Evolutionary conservation across 1,140 invertebrate species (phyloP), one percentile per base, ranked within the genome.

Genomic region (Drosophila tropicalis): DNA sequence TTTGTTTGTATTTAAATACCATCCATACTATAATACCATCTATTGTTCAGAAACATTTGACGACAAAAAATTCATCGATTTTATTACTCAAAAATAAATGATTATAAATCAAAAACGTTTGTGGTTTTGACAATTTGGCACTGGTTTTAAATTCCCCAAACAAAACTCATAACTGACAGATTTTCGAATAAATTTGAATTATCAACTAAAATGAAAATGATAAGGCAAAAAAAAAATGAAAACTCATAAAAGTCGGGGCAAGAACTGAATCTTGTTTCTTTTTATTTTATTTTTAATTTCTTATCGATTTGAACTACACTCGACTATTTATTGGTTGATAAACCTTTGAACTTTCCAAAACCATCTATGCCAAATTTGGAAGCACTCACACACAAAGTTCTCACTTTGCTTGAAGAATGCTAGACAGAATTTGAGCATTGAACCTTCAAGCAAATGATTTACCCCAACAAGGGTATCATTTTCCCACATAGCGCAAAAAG

Each of bases 401-500:
- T 15, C 41, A 44, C 12, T 25, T 25, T 25, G 2, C 22, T 25
- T 25, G 22, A 56, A 68, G 47, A 56, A 68, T 58, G 17, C 19
- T 57, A 56, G 60, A 66, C 32, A 54, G 63, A 61, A 60, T 65
- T 51, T 36, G 29, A 63, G 41, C 12, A n/a, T 58, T 51, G 66
- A 64, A 71, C 55, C 61, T 60, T 66, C 58, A 67, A 19, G 10
- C 9, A 62, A 47, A 13, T 12, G 36, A 29, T 39, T 12, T 22
- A 19, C 17, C 22, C n/a, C 17, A 51, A 51, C 6, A 47, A 60
- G 25, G 62, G 60, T 79, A 79, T 79, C 70, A 66, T 79, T 79
- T 73, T 79, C 77, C 22, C 22, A 62, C 76, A 51, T 36, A 58
- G 0, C 17, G n/a, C 44, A 47, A 2, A 17, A 51, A 51, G 9